phyloP scores from a whole-genome alignment of 2,797 vertebrate species.

The Sebastiscus albofasciatus region DNA sequence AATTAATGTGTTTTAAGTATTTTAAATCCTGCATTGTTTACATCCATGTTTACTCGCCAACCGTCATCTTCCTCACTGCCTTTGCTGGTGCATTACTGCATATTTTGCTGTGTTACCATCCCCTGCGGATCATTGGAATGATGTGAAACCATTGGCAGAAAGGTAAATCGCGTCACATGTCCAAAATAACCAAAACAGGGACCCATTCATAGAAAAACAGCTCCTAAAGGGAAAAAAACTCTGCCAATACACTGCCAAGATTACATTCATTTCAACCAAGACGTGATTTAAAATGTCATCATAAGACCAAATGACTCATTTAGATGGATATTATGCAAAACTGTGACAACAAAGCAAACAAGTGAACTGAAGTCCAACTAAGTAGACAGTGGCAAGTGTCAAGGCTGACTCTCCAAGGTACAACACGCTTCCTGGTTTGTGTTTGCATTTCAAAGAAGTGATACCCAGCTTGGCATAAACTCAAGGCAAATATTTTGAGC shows the following conservation, averaged over 20 bases:
- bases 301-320: not conserved
- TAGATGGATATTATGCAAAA: not conserved
- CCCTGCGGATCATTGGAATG: no score
- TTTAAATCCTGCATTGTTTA: not conserved
- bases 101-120: not conserved
- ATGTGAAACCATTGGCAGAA: not conserved
- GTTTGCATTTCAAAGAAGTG: not conserved
- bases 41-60: not conserved
- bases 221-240: not conserved
- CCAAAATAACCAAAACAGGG: not conserved
- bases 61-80: not conserved
- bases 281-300: not conserved
- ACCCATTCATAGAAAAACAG: not conserved
- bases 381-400: not conserved
- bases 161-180: not conserved
- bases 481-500: not conserved
- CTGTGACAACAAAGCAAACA: not conserved
- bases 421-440: not conserved
- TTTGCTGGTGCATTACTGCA: not conserved
- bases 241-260: no score
- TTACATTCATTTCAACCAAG: not conserved
- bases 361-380: not conserved
- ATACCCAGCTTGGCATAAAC: not conserved
- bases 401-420: not conserved
- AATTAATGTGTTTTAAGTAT: not conserved